Percentiles rank a stretch among this genome's conserved stretches.
Conservation (phyloP, 2,797 vertebrate genomes). For the Clarias laeviceps region DNA sequence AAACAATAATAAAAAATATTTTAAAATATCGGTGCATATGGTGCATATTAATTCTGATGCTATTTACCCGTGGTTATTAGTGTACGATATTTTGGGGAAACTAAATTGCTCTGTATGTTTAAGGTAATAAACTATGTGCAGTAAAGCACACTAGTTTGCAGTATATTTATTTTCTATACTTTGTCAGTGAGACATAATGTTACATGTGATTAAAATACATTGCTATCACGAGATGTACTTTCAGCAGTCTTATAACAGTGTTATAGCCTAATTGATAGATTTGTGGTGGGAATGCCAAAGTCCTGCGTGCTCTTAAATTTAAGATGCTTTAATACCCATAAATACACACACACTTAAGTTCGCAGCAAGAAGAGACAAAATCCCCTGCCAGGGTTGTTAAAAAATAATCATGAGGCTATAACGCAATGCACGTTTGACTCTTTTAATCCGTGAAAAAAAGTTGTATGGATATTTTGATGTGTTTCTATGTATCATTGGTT, state of each 20-base stretch:
- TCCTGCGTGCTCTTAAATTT: background rate
- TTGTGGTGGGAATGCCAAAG: background rate
- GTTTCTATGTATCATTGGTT: background rate
- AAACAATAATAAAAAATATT: no score
- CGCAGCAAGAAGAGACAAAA: slow-evolving; percentile 8
- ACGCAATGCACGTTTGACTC: background rate
- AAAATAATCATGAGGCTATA: background rate
- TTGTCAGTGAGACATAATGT: background rate
- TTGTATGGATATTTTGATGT: background rate
- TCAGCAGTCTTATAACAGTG: background rate
- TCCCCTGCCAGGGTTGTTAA: background rate
- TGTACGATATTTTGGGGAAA: background rate
- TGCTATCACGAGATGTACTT: background rate
- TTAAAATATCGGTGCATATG: background rate
- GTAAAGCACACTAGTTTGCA: background rate
- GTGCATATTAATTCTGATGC: background rate
- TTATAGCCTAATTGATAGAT: background rate
- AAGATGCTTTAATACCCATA: background rate
- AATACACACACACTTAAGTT: background rate
- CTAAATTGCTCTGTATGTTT: background rate
- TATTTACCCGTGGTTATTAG: background rate
- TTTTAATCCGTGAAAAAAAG: background rate
- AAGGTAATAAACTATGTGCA: background rate
- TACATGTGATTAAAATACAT: background rate
- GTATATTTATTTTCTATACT: background rate